These are phyloP conservation scores for Brachionus rubens DNA, from an alignment of 1,140 invertebrate genomes.

Conservation along the genomic window DNA sequence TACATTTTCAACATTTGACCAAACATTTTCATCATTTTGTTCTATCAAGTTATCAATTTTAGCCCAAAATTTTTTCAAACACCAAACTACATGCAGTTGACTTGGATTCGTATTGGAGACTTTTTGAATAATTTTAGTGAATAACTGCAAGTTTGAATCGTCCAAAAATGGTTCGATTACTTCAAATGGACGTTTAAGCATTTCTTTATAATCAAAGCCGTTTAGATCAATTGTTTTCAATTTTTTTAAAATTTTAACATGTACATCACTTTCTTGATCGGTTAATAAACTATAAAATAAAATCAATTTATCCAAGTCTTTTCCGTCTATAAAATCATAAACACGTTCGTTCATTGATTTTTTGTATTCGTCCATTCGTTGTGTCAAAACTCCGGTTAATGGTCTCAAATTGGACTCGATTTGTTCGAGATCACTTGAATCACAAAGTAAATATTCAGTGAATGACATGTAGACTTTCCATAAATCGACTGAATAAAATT, in stretches of 20 bases:
- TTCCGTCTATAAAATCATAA: constrained; percentile 22
- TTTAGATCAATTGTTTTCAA: background rate
- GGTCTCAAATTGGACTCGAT: constrained; percentile 9
- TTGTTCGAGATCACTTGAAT: background rate
- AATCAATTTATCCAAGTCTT: constrained; percentile 7
- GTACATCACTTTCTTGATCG: constrained; percentile 24
- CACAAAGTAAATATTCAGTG: constrained; percentile 27
- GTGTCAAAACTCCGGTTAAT: background rate
- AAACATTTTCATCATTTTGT: background rate
- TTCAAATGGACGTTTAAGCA: constrained; percentile 7
- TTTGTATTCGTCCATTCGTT: constrained; percentile 5
- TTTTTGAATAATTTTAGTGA: constrained; percentile 40
- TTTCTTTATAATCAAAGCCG: constrained; percentile 22
- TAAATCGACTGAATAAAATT: constrained; percentile 37
- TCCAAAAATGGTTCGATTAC: constrained; percentile 28
- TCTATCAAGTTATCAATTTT: background rate
- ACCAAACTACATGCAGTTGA: constrained; percentile 27
- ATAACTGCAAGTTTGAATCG: constrained; percentile 31
- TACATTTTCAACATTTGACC: constrained; percentile 15
- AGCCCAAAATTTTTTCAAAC: constrained; percentile 43
- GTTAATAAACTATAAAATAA: constrained; percentile 8
- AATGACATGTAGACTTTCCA: constrained; percentile 46
- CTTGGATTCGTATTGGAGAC: constrained; percentile 4
- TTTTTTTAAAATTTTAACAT: constrained; percentile 46
- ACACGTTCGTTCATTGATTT: constrained; percentile 6